phyloP scores from a whole-genome alignment of 53 echinoderm and acorn worm genomes.

The Holothuria leucospilota region DNA sequence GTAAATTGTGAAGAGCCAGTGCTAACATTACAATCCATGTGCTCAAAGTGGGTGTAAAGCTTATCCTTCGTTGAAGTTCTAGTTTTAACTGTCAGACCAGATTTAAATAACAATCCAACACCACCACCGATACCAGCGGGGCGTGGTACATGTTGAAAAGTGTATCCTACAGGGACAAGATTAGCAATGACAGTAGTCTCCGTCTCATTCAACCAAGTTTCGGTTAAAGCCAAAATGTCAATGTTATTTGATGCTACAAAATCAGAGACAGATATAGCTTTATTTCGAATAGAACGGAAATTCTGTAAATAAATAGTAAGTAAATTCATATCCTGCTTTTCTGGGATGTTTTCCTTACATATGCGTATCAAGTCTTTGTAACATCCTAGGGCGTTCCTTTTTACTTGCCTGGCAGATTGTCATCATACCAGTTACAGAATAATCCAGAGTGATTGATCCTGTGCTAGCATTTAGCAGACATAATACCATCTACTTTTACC shows the following conservation, averaged over 20 bases:
- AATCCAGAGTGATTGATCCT: no score
- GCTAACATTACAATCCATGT: no score
- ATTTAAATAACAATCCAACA: no score
- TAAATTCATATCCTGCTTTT: conserved; percentile 14
- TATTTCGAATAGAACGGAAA: conserved; percentile 15
- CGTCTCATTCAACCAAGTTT: conserved; percentile 38
- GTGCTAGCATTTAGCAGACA: no score
- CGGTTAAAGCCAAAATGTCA: conserved; percentile 29
- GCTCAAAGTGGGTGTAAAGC: conserved; percentile 7
- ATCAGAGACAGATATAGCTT: conserved; percentile 38
- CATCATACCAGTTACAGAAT: no score
- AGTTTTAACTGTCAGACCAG: no score
- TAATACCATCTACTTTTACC: no score
- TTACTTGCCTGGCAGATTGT: no score
- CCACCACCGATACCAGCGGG: conserved; percentile 21
- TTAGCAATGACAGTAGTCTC: not conserved
- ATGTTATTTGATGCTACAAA: conserved; percentile 32
- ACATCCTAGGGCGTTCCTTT: no score
- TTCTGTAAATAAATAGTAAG: no score
- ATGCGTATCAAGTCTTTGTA: not conserved
- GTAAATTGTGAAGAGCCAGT: no score
- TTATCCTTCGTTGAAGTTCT: conserved; percentile 3
- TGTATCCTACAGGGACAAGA: conserved; percentile 23
- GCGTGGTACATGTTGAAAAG: conserved; percentile 25
- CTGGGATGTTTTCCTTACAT: not conserved